Base-by-base conservation (phyloP, 2,113 vertebrate species). In the Phalacrocorax aristotelis region DNA sequence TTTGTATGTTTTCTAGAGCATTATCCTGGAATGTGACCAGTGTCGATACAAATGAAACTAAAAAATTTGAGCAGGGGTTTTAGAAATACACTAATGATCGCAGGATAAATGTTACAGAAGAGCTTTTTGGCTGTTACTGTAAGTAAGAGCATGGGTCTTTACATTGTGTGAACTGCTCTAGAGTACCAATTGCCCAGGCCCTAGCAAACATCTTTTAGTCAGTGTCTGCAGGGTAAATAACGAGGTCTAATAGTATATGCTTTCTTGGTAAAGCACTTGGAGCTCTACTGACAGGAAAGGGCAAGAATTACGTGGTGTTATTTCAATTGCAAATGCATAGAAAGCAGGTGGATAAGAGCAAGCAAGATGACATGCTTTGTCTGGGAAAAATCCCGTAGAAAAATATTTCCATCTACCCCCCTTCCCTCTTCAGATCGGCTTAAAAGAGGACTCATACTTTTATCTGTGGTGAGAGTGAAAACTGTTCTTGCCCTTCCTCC, bases 371-470 rank as follows among this genome's bases (percentile, higher is more conserved):
- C 15, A 6, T 3, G 5, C 25, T 74, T 30, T 32, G 12, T 8
- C 18, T 15, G 22, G 23, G 14, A 40, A 46, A 30, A 61, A 21
- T 9, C 17, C 29, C 15, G 2, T 4, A 48, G 40, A 22, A 58
- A 25, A 64, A 22, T 2, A 3, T 4, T 30, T 10, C 2, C 0
- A 3, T 10, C 10, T 29, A 1, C 9, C 23, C 15, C 15, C 15
- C 75, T n/a, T 46, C 11, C 26, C 13, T 20, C 13, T 25, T 8
- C 0, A 7, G 49, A 17, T 10, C 10, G 3, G 34, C 19, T 76
- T 30, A 13, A 1, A 20, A 4, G 29, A 13, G 2, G 6, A 1
- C 1, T 6, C 10, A 0, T 1, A 3, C 25, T 77, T 3, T 1
- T 34, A 5, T 1, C 6, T 3, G 10, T 19, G 14, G 16, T 1